These are phyloP conservation scores for Brachionus calyciflorus DNA, from an alignment of 1,140 invertebrate genomes.

Conservation along the genomic window DNA sequence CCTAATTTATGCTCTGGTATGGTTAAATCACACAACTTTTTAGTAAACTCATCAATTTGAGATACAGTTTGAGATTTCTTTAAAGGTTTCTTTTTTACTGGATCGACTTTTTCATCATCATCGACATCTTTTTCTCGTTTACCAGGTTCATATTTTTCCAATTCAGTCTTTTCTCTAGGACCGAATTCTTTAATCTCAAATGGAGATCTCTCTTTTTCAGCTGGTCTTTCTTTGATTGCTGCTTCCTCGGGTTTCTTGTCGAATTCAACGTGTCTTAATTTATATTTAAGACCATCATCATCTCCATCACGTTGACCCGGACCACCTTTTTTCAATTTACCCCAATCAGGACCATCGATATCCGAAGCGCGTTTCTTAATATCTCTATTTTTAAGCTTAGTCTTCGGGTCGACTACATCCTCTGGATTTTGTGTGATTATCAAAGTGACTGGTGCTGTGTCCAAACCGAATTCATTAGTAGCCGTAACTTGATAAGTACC, in stretches of 20 bases:
- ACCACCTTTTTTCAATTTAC: slow-evolving; percentile 35
- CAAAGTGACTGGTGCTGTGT: slow-evolving; percentile 56
- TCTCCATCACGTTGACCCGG: background rate
- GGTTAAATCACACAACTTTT: slow-evolving; percentile 20
- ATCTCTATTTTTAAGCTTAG: background rate
- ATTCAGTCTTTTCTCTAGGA: slow-evolving; percentile 6
- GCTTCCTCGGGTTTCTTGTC: slow-evolving; percentile 4
- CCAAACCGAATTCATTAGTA: slow-evolving; percentile 53
- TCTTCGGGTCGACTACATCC: slow-evolving; percentile 58
- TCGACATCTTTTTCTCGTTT: slow-evolving; percentile 5
- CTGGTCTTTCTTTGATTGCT: background rate
- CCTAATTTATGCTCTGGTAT: slow-evolving; percentile 36
- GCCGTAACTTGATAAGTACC: slow-evolving; percentile 59
- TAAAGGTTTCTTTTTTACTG: slow-evolving; percentile 11
- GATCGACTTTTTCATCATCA: background rate
- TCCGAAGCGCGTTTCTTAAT: background rate
- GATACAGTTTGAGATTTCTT: slow-evolving; percentile 22
- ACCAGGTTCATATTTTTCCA: slow-evolving; percentile 35
- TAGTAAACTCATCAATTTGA: slow-evolving; percentile 11
- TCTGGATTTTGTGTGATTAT: slow-evolving; percentile 59
- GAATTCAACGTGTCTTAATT: slow-evolving; percentile 46
- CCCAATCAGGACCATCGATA: slow-evolving; percentile 28
- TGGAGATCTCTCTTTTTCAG: slow-evolving; percentile 21
- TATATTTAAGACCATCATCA: background rate
- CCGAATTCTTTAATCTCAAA: slow-evolving; percentile 36